Conservation (phyloP, 2,888 invertebrate species). For the Sicus ferrugineus region DNA sequence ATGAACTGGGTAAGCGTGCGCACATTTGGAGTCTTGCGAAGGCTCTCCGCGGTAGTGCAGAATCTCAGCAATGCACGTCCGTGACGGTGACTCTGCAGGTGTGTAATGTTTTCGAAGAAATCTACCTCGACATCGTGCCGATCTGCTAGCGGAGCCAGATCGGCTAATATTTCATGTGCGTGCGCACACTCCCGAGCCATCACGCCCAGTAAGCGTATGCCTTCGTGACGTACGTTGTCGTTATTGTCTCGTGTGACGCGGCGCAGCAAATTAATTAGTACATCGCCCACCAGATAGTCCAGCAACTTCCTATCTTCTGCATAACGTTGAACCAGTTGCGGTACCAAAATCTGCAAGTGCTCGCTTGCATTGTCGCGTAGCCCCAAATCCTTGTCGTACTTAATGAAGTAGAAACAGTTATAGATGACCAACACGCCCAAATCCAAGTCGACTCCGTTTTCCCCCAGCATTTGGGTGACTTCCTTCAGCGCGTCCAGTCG, state of each 20-base stretch:
- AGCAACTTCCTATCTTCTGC: constrained; percentile 68
- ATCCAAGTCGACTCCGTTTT: constrained; percentile 68
- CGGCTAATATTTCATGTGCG: constrained; percentile 75
- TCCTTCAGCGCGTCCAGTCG: constrained; percentile 80
- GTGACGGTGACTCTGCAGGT: constrained; percentile 86
- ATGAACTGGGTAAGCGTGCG: constrained; percentile 84
- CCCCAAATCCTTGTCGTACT: constrained; percentile 83
- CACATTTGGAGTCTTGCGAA: constrained; percentile 70
- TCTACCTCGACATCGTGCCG: constrained; percentile 82
- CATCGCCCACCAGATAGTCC: constrained; percentile 75
- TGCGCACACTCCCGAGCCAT: constrained; percentile 77
- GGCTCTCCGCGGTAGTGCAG: constrained; percentile 71
- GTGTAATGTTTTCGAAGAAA: constrained; percentile 92
- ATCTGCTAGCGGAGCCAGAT: constrained; percentile 74
- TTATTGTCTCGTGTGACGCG: constrained; percentile 72
- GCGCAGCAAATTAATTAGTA: constrained; percentile 76
- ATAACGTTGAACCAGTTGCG: constrained; percentile 69
- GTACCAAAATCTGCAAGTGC: constrained; percentile 75
- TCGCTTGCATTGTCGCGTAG: constrained; percentile 80
- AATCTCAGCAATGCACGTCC: constrained; percentile 83
- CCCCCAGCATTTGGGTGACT: constrained; percentile 66
- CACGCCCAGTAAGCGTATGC: constrained; percentile 79
- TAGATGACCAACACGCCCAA: constrained; percentile 78
- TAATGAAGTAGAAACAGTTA: constrained; percentile 82
- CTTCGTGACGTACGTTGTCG: constrained; percentile 79